These are phyloP conservation scores for Drosophila mayaguana DNA, from an alignment of 2,888 invertebrate genomes.

Conservation along the genomic window DNA sequence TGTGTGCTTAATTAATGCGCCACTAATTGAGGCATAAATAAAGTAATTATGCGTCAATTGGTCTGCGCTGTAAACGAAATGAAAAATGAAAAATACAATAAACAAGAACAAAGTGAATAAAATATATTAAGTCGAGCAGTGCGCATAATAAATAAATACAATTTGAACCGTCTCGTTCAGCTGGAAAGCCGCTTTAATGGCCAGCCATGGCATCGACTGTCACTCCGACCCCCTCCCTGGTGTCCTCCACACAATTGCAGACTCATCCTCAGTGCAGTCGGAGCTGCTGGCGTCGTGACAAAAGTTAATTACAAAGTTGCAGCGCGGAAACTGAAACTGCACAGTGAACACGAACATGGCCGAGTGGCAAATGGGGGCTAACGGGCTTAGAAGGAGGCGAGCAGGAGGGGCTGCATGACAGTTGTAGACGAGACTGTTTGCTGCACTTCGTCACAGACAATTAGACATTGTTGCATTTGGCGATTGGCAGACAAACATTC, in stretches of 20 bases:
- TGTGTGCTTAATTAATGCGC: slow-evolving; percentile 53
- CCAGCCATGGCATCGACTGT: slow-evolving; percentile 22
- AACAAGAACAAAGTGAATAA: slow-evolving; percentile 36
- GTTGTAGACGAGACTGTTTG: slow-evolving; percentile 31
- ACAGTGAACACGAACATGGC: slow-evolving; percentile 67
- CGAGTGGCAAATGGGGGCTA: slow-evolving; percentile 21
- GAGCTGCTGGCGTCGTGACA: slow-evolving; percentile 74
- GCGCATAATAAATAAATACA: slow-evolving; percentile 42
- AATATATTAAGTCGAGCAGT: slow-evolving; percentile 25
- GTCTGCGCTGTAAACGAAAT: slow-evolving; percentile 35
- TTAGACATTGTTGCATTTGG: slow-evolving; percentile 60
- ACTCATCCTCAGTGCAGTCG: slow-evolving; percentile 6
- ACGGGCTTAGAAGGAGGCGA: background rate
- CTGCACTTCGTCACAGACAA: slow-evolving; percentile 56
- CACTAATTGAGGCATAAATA: slow-evolving; percentile 69
- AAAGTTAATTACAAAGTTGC: slow-evolving; percentile 83
- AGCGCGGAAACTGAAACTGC: slow-evolving; percentile 66
- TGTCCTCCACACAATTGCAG: background rate
- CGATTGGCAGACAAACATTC: slow-evolving; percentile 57
- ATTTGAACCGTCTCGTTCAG: slow-evolving; percentile 26
- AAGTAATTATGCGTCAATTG: slow-evolving; percentile 62
- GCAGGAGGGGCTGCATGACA: slow-evolving; percentile 34
- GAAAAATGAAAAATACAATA: slow-evolving; percentile 24
- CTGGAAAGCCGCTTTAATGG: slow-evolving; percentile 41
- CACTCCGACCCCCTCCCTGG: slow-evolving; percentile 17